Base-by-base conservation (phyloP, 2,888 invertebrate genomes). In the Hyppa rectilinea region DNA sequence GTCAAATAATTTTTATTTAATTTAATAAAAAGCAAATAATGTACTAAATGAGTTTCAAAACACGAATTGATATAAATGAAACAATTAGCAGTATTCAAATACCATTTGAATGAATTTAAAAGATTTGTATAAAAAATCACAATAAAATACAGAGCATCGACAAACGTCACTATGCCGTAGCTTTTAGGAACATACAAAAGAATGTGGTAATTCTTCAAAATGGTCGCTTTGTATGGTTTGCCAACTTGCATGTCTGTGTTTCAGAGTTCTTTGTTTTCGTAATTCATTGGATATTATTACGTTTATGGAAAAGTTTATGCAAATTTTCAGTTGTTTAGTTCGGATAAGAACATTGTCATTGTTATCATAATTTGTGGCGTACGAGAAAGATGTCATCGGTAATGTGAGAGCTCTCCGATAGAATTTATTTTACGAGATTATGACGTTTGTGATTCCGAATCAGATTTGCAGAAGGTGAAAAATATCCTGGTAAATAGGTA, bases 181-280 rank as follows among this genome's bases (percentile, higher is more conserved):
- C 88, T 88, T 92, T 91, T 91, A 87, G 80, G 92, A 93, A 93
- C 94, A 92, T 92, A 91, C 92, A 92, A 95, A 96, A 96, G 97
- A 97, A 97, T 97, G 97, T 97, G 97, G 97, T 97, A 97, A 97
- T 97, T 97, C 95, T 96, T 95, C 97, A 97, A 97, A 97, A 97
- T 97, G 97, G 97, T 97, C 96, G 97, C 97, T 96, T 95, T 95
- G 96, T 96, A 95, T 95, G 96, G 96, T 96, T 96, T 96, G 96
- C 96, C 96, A 96, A 96, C 96, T 96, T 96, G 96, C 95, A 95
- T 94, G 95, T 95, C 95, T 94, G 94, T 94, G 94, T 94, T 95
- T 93, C 92, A 91, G 88, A 94, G 93, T 95, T 93, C 96, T 96
- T 96, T 96, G 95, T 96, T 96, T 94, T 95, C 94, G 81, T 94